phyloP scores from a whole-genome alignment of 2,113 vertebrate genomes.

The Calidris pygmaea region DNA sequence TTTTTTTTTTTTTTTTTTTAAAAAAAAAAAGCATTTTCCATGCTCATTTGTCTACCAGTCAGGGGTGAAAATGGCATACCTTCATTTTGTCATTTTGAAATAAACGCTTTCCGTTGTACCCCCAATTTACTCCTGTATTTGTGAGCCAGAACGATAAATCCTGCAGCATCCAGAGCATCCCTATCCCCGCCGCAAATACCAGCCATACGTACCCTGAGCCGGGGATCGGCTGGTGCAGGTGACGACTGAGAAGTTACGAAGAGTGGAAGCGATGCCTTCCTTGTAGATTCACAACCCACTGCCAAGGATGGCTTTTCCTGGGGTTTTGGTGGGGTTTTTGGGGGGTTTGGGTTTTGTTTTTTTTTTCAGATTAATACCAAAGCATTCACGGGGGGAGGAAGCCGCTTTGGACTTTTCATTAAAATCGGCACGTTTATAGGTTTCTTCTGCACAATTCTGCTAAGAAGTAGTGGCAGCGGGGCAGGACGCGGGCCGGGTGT shows the following conservation, averaged over 20 bases:
- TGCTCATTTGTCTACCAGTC: background rate
- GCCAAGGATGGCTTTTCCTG: background rate
- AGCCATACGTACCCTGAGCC: accelerated
- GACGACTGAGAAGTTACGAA: background rate
- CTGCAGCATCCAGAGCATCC: background rate
- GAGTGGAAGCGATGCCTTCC: accelerated
- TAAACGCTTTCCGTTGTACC: background rate
- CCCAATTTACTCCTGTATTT: too few species aligned
- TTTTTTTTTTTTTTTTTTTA: background rate
- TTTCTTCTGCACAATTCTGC: background rate
- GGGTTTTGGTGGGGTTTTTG: too few species aligned
- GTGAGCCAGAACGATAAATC: background rate
- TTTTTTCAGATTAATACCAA: background rate
- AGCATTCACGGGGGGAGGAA: background rate
- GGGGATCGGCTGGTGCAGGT: background rate
- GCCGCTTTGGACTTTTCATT: background rate
- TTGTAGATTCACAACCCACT: background rate
- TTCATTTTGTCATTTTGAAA: background rate
- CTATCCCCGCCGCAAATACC: accelerated
- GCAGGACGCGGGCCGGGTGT: accelerated
- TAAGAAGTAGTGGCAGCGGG: too few species aligned
- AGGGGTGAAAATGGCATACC: background rate
- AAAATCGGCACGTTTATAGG: background rate
- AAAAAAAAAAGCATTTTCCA: background rate
- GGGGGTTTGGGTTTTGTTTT: too few species aligned